phyloP scores from a whole-genome alignment of 2,797 vertebrate genomes.

The Momotus momota region DNA sequence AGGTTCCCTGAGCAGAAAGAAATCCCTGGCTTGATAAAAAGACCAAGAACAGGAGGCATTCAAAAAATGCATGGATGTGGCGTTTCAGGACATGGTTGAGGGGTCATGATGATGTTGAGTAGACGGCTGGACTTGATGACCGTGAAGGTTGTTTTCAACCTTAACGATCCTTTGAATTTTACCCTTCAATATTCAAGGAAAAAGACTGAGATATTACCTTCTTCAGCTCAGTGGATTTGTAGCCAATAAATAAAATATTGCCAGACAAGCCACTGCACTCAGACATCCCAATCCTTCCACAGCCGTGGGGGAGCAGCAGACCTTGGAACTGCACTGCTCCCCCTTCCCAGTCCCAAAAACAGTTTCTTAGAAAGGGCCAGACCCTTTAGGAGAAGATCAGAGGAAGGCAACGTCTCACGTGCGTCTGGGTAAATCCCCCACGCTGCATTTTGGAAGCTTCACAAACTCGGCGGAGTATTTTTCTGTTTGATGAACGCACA shows the following conservation, averaged over 20 bases:
- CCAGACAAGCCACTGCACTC: not conserved
- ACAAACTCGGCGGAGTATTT: not conserved
- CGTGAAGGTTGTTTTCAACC: no score
- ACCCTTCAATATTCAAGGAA: not conserved
- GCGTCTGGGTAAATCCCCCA: not conserved
- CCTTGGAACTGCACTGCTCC: not conserved
- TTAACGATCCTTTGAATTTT: not conserved
- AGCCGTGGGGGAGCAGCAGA: accelerated
- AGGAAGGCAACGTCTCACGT: not conserved
- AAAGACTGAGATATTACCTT: not conserved
- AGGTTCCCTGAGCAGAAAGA: not conserved
- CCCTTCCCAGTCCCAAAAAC: not conserved
- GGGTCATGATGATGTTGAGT: no score
- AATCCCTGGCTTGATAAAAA: not conserved
- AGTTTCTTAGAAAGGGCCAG: not conserved
- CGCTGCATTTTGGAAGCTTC: not conserved
- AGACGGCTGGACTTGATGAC: no score
- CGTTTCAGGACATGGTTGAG: no score
- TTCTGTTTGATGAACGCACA: not conserved
- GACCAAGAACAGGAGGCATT: not conserved
- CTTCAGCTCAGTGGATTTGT: not conserved
- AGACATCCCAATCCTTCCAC: not conserved
- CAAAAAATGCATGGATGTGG: no score
- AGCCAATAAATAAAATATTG: not conserved
- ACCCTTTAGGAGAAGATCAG: not conserved